Base-by-base conservation (phyloP, 2,113 vertebrate genomes). In the Myiozetetes cayanensis region DNA sequence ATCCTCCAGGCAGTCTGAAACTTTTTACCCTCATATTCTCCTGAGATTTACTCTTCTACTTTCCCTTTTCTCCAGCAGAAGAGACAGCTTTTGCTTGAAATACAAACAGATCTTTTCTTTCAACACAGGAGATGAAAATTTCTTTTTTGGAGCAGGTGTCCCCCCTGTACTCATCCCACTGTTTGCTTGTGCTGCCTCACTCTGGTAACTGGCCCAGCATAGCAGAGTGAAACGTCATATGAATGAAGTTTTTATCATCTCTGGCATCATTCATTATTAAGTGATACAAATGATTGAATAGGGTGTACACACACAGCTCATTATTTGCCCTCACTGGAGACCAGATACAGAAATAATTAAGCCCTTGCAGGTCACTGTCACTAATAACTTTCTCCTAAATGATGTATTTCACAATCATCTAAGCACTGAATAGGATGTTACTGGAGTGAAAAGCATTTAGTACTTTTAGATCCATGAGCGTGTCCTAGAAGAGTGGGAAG, bases 231-330 rank as follows among this genome's bases (percentile, higher is more conserved):
- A 83, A 66, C 43, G 9, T 25, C 53, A 44, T 55, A n/a, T 13
- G 10, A 61, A 28, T 2, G 0, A 30, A 14, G 3, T 4, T 85
- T 56, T 75, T 75, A 71, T 23, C 52, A 71, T 47, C 56, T 86
- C 47, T 62, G 39, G 12, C n/a, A 70, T 39, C 14, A 33, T 81
- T 61, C 6, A 4, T 62, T 70, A 56, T 24, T 61, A 62, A 59
- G 14, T 27, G 30, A 59, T 21, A 62, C 7, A 82, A 77, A 35
- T 17, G 11, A 31, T 0, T 62, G 52, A 85, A 61, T 23, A 47
- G n/a, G 19, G 5, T 74, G 35, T 11, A 56, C 1, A 8, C 18
- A 61, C 55, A 71, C 0, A 49, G 28, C 19, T 78, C 0, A 0
- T 70, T 55, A 65, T 6, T 71, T 9, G 41, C 9, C 61, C 28